Evolutionary conservation across 1,140 invertebrate species (phyloP), one percentile per base, ranked within the genome.

Genomic region (Chrysomallon squamiferum): DNA sequence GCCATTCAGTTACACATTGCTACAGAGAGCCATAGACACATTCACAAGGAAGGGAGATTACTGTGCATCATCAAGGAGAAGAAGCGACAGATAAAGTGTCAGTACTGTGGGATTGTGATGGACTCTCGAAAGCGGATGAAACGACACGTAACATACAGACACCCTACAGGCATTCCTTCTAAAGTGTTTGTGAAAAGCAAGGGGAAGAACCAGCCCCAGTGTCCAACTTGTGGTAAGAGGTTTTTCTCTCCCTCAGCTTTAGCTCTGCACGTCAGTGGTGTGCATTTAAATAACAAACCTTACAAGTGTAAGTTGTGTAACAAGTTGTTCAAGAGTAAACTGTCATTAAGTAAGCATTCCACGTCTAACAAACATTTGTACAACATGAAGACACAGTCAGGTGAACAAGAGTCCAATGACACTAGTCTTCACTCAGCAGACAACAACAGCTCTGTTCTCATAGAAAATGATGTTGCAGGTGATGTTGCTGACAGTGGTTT

Each of bases 61-160:
- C 92, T 93, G 1, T 91, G 94, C 62, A 89, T 93, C 54, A 91
- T 95, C 64, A 88, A 90, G 67, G 91, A 92, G 73, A 89, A 70
- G 29, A 69, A 90, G 64, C 87, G 84, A 33, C 82, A 88, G 11
- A 86, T 92, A 0, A 80, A 83, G 25, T 93, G 92, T 77, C 81
- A 84, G 62, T 75, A 68, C 47, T 84, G 82, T 69, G 68, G 81
- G 9, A 81, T 87, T 56, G 86, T 87, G 35, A 93, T 93, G 59
- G 68, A 79, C 47, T 79, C 77, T 7, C 65, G 67, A 13, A 66
- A 79, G 0, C 85, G 88, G 20, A 84, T 93, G 7, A 91, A 91
- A 69, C 82, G 88, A 22, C 93, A 94, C 81, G 85, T 93, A 7
- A 77, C 89, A 13, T 75, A 83, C n/a, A 66, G 85, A 33, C 92